Conservation (phyloP, 2,888 invertebrate genomes). For the Epinotia demarniana region DNA sequence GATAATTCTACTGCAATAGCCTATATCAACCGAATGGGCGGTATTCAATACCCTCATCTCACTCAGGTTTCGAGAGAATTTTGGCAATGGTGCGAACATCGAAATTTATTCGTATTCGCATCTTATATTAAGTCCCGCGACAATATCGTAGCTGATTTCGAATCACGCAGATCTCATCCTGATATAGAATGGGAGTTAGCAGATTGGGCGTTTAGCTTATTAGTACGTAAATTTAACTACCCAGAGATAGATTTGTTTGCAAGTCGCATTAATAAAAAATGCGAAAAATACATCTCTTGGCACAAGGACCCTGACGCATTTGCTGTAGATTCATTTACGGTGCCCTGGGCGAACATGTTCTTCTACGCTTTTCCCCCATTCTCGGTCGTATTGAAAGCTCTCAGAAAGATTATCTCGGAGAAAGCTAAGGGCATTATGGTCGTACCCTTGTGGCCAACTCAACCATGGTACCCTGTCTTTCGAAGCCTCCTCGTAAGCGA, state of each 20-base stretch:
- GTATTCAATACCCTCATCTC: slow-evolving; percentile 35
- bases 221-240: slow-evolving; percentile 39
- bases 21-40: slow-evolving; percentile 40
- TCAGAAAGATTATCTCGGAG: slow-evolving; percentile 43
- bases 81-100: slow-evolving; percentile 39
- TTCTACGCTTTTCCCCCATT: slow-evolving; percentile 48
- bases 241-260: slow-evolving; percentile 51
- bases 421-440: slow-evolving; percentile 43
- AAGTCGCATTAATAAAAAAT: slow-evolving; percentile 49
- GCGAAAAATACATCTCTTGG: slow-evolving; percentile 33
- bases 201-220: slow-evolving; percentile 27
- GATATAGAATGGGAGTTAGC: slow-evolving; percentile 46
- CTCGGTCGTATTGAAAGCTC: too few relatives aligned
- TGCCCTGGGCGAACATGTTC: slow-evolving; percentile 23
- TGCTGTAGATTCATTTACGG: slow-evolving; percentile 43
- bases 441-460: slow-evolving; percentile 44
- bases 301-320: slow-evolving; percentile 18
- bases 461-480: slow-evolving; percentile 41
- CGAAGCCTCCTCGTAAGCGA: neutral
- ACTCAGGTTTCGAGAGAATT: slow-evolving; percentile 23
- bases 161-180: slow-evolving; percentile 38
- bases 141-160: slow-evolving; percentile 42
- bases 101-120: slow-evolving; percentile 34
- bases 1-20: slow-evolving; percentile 45
- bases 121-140: slow-evolving; percentile 15